Conservation (phyloP, 2,888 invertebrate species). For the Leucozona laternaria region DNA sequence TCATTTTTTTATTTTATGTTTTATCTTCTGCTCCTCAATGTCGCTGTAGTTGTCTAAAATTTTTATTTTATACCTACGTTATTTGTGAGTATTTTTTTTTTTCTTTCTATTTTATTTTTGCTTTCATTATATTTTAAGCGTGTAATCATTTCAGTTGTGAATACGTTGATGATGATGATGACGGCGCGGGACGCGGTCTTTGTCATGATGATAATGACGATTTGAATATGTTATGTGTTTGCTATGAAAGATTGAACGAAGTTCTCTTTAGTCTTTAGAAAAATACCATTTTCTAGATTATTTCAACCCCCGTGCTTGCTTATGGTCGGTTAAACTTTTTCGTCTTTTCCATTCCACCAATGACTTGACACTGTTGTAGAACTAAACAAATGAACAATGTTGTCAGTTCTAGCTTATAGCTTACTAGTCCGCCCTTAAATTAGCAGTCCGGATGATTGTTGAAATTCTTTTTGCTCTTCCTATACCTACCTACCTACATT, state of each 20-base stretch:
- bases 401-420: background rate
- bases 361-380: background rate
- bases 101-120: conserved; percentile 50
- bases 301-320: conserved; percentile 8
- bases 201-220: conserved; percentile 69
- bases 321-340: conserved; percentile 56
- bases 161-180: conserved; percentile 64
- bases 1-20: too few species aligned
- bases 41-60: conserved; percentile 64
- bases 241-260: conserved; percentile 57
- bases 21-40: conserved; percentile 37
- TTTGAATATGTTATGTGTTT: conserved; percentile 63
- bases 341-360: conserved; percentile 46
- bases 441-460: conserved; percentile 36
- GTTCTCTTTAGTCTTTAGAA: conserved; percentile 33
- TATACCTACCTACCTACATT: background rate
- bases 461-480: conserved; percentile 1
- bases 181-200: conserved; percentile 54
- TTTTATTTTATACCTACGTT: conserved; percentile 61
- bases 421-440: conserved; percentile 29
- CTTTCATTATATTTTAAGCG: conserved; percentile 73
- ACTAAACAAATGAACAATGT: background rate
- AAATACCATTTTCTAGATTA: conserved; percentile 42
- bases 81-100: conserved; percentile 43
- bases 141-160: conserved; percentile 68